Conservation (phyloP, 2,797 vertebrate genomes). For the Melanotaenia parkinsoni region DNA sequence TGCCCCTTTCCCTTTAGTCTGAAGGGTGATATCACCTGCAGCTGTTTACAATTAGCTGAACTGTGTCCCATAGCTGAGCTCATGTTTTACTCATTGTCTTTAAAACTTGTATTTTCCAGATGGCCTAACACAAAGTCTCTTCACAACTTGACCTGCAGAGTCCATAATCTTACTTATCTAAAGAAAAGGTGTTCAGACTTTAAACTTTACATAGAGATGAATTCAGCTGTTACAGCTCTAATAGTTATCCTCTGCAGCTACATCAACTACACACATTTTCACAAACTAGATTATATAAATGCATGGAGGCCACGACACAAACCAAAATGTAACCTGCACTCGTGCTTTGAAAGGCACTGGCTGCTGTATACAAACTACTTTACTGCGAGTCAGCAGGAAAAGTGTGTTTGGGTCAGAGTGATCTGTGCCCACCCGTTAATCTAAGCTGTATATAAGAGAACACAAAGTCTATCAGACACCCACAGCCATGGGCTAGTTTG, state of each 20-base stretch:
- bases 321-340: slow-evolving; percentile 45
- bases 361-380: slow-evolving; percentile 41
- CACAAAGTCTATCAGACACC: slow-evolving; percentile 53
- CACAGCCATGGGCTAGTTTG: slow-evolving; percentile 56
- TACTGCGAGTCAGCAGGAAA: slow-evolving; percentile 55
- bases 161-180: slow-evolving; percentile 32
- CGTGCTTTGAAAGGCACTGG: slow-evolving; percentile 15
- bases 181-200: slow-evolving; percentile 13
- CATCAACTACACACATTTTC: slow-evolving; percentile 14
- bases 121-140: slow-evolving; percentile 48
- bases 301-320: slow-evolving; percentile 25
- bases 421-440: slow-evolving; percentile 54
- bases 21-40: slow-evolving; percentile 73
- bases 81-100: slow-evolving; percentile 64
- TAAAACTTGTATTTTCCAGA: slow-evolving; percentile 66
- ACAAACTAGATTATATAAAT: slow-evolving; percentile 41
- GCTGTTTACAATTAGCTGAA: slow-evolving; percentile 74
- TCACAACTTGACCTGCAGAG: slow-evolving; percentile 37
- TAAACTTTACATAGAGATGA: not conserved
- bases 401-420: slow-evolving; percentile 60
- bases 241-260: slow-evolving; percentile 13
- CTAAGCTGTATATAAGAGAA: slow-evolving; percentile 46
- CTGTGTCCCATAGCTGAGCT: slow-evolving; percentile 53
- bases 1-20: slow-evolving; percentile 45
- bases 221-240: not conserved